Evolutionary conservation across 2,113 vertebrate species (phyloP), one percentile per base, ranked within the genome.

Genomic region (Neolamprologus devosi): DNA sequence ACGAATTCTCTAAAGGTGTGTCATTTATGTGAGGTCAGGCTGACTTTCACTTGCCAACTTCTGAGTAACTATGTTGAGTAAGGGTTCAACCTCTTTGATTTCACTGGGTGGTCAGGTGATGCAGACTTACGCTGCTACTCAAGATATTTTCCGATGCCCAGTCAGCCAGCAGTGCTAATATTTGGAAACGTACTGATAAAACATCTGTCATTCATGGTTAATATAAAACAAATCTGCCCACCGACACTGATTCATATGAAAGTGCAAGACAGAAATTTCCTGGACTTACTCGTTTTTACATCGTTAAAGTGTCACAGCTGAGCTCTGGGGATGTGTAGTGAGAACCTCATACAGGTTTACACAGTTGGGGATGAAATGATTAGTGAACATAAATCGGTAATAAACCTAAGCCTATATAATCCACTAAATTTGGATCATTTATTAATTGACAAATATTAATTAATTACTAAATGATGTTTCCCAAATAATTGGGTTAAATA

Each of bases 51-150:
- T 89, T 8, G 60, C 7, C 49, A 3, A 3, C 16, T 8, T 30
- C 45, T 92, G 87, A 95, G 17, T 95, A 93, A 94, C 83, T 87
- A 9, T 37, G 78, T 73, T 82, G 30, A 88, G 14, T 81, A 58
- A 83, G 2, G 16, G 45, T 26, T 83, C 12, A 87, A 68, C 7
- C 16, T 33, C 17, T 85, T 79, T 87, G 1, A 68, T 37, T 85
- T 86, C 9, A 85, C 10, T 4, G 35, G 42, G n/a, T 86, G 21
- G 33, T 83, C 75, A 49, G 6, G 7, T 60, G 5, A 80, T 55
- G 84, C 10, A 83, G 4, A 35, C 17, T 6, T 53, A 6, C 3
- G 37, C 14, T 65, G 37, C 37, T 3, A 80, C 11, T 16, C 2
- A 45, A 16, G 4, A 73, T 12, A 23, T 60, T 65, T 73, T 16